A percentile compares a stretch with the other conserved stretches of the same genome.
Evolutionary conservation across 2,797 vertebrate species (phyloP).

Genomic region (Brotula barbata): DNA sequence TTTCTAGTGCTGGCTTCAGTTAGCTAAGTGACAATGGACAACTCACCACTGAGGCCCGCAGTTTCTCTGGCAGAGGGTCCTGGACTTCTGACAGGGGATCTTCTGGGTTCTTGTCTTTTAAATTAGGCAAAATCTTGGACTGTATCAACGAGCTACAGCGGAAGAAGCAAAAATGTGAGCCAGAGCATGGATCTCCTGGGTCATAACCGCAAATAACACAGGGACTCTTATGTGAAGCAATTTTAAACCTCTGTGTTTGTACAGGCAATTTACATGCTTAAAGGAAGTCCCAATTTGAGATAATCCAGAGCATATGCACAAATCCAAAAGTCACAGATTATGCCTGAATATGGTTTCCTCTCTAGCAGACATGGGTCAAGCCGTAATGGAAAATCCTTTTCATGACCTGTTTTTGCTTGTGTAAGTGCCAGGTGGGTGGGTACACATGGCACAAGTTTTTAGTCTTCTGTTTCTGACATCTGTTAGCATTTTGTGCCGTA

Average conservation of each 20-base stretch:
- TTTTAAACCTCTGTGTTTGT: constrained; percentile 5
- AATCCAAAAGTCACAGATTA: constrained; percentile 19
- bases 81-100: constrained; percentile 96
- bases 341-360: constrained; percentile 17
- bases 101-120: constrained; percentile 96
- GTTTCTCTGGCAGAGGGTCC: constrained; percentile 97
- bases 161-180: constrained; percentile 10
- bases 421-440: constrained; percentile 10
- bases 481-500: background rate
- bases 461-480: constrained; percentile 1
- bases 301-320: constrained; percentile 12
- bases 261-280: constrained; percentile 14
- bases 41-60: constrained; percentile 94
- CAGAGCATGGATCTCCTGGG: background rate
- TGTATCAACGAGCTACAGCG: constrained; percentile 89
- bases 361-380: constrained; percentile 14
- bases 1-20: background rate
- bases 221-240: background rate
- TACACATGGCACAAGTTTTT: background rate
- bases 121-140: constrained; percentile 92
- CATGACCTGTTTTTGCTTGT: constrained; percentile 6
- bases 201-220: constrained; percentile 9
- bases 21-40: too few relatives aligned
- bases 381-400: constrained; percentile 31
- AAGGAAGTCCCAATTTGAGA: constrained; percentile 13